These are phyloP conservation scores for Leptoclinus maculatus DNA, from an alignment of 2,797 vertebrate genomes.

Conservation along the genomic window DNA sequence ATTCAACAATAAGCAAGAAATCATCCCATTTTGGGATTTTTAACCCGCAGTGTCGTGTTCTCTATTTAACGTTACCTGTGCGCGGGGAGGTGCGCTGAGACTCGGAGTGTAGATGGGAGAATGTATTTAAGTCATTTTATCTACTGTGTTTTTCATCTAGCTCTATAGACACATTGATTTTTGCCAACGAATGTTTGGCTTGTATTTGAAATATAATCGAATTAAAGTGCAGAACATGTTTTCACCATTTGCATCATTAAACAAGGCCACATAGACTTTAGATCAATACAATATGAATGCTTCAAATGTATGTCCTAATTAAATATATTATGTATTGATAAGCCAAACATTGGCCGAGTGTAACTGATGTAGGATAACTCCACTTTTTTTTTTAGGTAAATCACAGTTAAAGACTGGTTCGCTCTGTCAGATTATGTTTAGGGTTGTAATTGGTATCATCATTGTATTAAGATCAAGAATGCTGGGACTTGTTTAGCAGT, in stretches of 20 bases:
- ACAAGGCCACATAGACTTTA: background rate
- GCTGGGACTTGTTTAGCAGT: background rate
- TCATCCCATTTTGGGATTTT: fast-evolving
- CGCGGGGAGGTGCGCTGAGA: background rate
- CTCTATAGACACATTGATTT: background rate
- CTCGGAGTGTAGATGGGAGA: background rate
- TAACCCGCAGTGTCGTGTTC: background rate
- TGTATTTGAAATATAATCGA: fast-evolving
- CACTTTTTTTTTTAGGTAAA: background rate
- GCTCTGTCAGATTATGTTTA: background rate
- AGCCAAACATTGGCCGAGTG: background rate
- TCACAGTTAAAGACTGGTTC: background rate
- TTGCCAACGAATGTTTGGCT: background rate
- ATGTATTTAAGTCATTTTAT: background rate
- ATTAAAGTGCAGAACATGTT: background rate
- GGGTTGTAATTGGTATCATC: constrained; percentile 15
- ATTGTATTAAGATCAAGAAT: background rate
- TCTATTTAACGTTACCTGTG: background rate
- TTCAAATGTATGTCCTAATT: background rate
- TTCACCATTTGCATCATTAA: too few species aligned
- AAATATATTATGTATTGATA: background rate
- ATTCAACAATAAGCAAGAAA: fast-evolving
- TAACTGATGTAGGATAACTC: background rate
- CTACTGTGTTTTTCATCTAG: too few species aligned
- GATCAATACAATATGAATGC: background rate